phyloP scores from a whole-genome alignment of 2,888 invertebrate species.

The Penaeus monodon region DNA sequence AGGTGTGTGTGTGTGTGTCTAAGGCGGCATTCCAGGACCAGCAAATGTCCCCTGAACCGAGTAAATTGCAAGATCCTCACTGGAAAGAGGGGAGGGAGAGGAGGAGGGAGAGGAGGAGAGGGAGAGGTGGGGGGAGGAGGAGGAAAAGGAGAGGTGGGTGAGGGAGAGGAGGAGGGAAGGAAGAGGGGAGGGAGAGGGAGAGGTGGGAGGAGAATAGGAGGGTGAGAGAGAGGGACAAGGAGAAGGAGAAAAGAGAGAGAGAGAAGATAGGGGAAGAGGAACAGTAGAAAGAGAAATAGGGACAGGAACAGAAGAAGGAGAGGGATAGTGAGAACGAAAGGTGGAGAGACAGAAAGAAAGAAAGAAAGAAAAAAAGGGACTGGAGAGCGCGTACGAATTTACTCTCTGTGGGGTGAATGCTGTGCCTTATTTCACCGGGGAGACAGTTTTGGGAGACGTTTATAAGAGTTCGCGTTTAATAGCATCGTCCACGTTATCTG shows the following conservation, averaged over 20 bases:
- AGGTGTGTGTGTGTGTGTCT: conserved; percentile 8
- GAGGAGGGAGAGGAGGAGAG: no score
- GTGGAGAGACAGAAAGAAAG: no score
- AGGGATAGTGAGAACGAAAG: no score
- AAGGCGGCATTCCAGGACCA: conserved; percentile 18
- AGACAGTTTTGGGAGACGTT: conserved; percentile 27
- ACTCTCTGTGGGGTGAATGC: neutral
- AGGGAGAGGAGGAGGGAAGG: neutral
- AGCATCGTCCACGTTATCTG: conserved; percentile 45
- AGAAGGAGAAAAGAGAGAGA: neutral
- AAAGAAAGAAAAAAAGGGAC: neutral
- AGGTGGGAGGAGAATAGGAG: no score
- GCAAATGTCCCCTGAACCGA: conserved; percentile 3
- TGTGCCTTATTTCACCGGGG: conserved; percentile 24
- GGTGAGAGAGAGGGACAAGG: neutral
- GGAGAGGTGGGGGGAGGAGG: neutral
- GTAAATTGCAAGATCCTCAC: conserved; percentile 4
- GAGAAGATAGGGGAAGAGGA: no score
- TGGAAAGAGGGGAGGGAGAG: no score
- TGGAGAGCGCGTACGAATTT: neutral
- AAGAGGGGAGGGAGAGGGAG: no score
- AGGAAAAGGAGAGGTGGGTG: no score
- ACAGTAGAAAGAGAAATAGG: no score
- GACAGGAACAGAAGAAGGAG: no score
- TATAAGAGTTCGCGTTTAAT: conserved; percentile 34